Percentiles rank a stretch among this genome's conserved stretches.
phyloP scores from a whole-genome alignment of 2,113 vertebrate species.

The Puma concolor region DNA sequence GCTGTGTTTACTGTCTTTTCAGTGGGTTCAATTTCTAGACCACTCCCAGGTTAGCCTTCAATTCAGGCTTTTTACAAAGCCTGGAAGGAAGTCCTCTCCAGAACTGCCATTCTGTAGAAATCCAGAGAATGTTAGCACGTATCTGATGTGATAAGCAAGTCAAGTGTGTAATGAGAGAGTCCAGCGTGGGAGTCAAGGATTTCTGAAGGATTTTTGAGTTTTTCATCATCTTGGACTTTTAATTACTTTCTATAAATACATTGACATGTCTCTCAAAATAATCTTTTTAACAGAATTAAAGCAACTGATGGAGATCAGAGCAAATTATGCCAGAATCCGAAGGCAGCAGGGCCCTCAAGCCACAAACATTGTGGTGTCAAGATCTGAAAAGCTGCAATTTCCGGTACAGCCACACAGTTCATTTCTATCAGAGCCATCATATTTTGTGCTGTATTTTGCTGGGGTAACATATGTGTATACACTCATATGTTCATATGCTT shows the following conservation, averaged over 20 bases:
- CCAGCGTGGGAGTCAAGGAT: neutral
- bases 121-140: neutral
- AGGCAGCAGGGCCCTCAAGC: conserved; percentile 74
- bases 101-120: neutral
- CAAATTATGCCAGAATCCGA: conserved; percentile 77
- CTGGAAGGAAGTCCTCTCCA: neutral
- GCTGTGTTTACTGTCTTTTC: conserved; percentile 12
- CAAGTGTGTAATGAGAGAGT: neutral
- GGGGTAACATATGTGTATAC: neutral
- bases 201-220: neutral
- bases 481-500: neutral
- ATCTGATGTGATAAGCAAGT: neutral
- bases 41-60: neutral
- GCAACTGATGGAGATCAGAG: conserved; percentile 77
- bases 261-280: conserved; percentile 42
- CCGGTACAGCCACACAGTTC: neutral
- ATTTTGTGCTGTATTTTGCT: neutral
- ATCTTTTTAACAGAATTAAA: conserved; percentile 75
- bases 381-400: neutral
- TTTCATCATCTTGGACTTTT: neutral
- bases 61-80: neutral
- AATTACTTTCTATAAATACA: conserved; percentile 14
- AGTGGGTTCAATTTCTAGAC: neutral
- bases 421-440: neutral
- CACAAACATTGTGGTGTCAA: conserved; percentile 28